A percentile compares a stretch with the other conserved stretches of the same genome.
Conservation (phyloP, 2,113 vertebrate species). For the Hydrochoerus hydrochaeris region DNA sequence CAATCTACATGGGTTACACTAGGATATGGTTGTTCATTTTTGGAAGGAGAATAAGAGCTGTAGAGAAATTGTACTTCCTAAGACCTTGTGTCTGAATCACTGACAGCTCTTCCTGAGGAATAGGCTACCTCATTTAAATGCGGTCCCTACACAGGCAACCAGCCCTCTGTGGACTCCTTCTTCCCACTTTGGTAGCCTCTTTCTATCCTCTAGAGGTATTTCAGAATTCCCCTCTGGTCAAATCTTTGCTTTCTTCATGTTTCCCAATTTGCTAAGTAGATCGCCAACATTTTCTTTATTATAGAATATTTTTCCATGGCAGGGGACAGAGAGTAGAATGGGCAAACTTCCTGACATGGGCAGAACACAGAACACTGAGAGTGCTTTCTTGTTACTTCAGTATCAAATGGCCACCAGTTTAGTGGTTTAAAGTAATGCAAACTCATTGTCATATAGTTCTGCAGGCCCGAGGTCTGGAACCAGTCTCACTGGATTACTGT, state of each 20-base stretch:
- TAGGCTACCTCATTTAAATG: not conserved
- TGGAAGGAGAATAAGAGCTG: not conserved
- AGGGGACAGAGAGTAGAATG: not conserved
- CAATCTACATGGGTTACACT: not conserved
- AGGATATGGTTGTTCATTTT: not conserved
- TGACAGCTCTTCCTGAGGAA: not conserved
- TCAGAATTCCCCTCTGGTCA: not conserved
- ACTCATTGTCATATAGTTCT: not conserved
- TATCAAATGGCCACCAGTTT: not conserved
- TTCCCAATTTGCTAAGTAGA: not conserved
- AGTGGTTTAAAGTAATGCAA: constrained; percentile 17
- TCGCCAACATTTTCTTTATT: not conserved
- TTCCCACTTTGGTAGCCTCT: not conserved
- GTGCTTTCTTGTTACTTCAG: not conserved
- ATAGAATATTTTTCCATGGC: not conserved
- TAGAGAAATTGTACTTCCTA: not conserved
- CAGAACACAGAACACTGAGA: not conserved
- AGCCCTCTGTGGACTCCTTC: not conserved
- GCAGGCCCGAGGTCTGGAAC: not conserved
- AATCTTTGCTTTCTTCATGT: not conserved
- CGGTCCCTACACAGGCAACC: not conserved
- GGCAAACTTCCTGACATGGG: not conserved
- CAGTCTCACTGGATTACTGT: not conserved
- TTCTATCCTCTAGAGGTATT: not conserved
- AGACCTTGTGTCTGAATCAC: not conserved